phyloP scores from a whole-genome alignment of 2,888 invertebrate species.

The Eristalis arbustorum region DNA sequence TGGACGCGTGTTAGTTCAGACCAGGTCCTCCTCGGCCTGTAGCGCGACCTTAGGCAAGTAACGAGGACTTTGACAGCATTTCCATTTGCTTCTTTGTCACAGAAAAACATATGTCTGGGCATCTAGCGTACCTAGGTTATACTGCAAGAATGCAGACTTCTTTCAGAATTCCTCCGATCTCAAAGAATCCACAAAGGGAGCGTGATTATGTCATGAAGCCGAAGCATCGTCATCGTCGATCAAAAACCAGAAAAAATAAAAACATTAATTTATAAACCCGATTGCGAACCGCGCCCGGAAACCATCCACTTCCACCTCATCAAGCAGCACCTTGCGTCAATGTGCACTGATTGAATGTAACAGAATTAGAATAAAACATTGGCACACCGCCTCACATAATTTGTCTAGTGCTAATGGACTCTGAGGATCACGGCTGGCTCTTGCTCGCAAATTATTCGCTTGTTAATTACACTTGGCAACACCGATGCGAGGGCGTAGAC shows the following conservation, averaged over 20 bases:
- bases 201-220: too few species aligned
- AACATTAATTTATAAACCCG: background rate
- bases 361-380: background rate
- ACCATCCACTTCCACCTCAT: background rate
- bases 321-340: background rate
- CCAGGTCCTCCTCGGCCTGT: too few species aligned
- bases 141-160: too few species aligned
- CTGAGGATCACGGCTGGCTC: background rate
- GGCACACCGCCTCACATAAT: background rate
- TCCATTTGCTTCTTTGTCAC: too few species aligned
- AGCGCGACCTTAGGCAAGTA: too few species aligned
- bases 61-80: too few species aligned
- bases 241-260: background rate
- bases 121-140: too few species aligned
- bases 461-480: conserved; percentile 10
- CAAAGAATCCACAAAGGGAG: too few species aligned
- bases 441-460: background rate
- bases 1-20: too few species aligned
- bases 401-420: background rate
- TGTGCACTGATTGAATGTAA: background rate
- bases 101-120: too few species aligned
- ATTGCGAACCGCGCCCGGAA: background rate
- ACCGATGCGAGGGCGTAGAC: conserved; percentile 36
- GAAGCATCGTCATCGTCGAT: too few species aligned
- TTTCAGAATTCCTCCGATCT: too few species aligned